Base-by-base conservation (phyloP, 2,888 invertebrate species). In the Eristalis arbustorum region DNA sequence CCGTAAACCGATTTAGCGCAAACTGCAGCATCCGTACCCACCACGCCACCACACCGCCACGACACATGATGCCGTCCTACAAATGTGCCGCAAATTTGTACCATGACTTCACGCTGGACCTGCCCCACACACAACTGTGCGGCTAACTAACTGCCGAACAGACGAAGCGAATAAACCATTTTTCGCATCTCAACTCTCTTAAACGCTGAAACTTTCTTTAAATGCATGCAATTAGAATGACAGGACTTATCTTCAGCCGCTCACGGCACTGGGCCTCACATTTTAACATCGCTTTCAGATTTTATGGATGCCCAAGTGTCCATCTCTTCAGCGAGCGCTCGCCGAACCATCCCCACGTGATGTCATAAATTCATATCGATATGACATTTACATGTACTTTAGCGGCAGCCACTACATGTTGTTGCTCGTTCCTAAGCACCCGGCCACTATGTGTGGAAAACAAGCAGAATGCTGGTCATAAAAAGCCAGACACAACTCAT, bases 321-420 rank as follows among this genome's bases (percentile, higher is more conserved):
- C 87, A 87, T 87, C 87, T 74, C 74, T 76, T 74, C 73, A 37
- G 40, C 34, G 63, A 66, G 68, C 34, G n/a, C 14, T 31, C 49
- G 18, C 18, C 57, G 75, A 66, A 75, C 84, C 84, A 84, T 85
- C 88, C 88, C 74, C 81, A 83, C 68, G 84, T 75, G 81, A 85
- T 88, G 89, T 89, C 89, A 89, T 89, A 89, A 89, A 89, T 89
- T 87, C 88, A 89, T 89, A 89, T 89, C 89, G 89, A 89, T 89
- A 89, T 89, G 89, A 89, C 89, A 84, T 89, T 89, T 89, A 89
- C 89, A 89, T 89, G 89, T 88, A 89, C 89, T 89, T 89, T 89
- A 89, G 88, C 89, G 89, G 89, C 89, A 89, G 89, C 89, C 88
- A 89, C 88, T 88, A 89, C 88, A 88, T 79, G 88, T 71, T 87